Evolutionary conservation across 2,888 invertebrate species (phyloP), one percentile per base, ranked within the genome.

Genomic region (Apocheima hispidaria): DNA sequence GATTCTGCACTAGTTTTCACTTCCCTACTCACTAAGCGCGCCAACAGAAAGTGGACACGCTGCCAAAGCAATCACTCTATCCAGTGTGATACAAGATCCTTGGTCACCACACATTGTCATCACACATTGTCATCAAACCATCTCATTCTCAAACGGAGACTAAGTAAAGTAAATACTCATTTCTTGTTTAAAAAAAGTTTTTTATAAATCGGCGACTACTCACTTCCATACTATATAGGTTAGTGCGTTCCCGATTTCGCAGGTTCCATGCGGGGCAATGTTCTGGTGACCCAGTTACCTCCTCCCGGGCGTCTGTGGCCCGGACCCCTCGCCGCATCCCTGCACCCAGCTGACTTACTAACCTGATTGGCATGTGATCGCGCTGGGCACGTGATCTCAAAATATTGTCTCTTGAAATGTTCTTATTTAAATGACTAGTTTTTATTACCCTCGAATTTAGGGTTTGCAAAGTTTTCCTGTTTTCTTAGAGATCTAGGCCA

Each of bases 251-350:
- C 78, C 78, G 75, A 75, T 79, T 75, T 76, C 69, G 70, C 69
- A 73, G 76, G 74, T 76, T 75, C 55, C 73, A 70, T 66, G 72
- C 72, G 74, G 74, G 74, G 75, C 69, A 68, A 72, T 78, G 84
- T 69, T 78, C 87, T 74, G 82, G 85, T 89, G 88, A 89, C 89
- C 89, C 79, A 89, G 77, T 84, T 88, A 18, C 68, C 60, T 46
- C 66, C 67, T 58, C 68, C 65, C 74, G 43, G 64, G 59, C 71
- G 68, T 73, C 78, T 74, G 70, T 62, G 66, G 57, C 74, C 74
- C 60, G 69, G 66, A 51, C 55, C 61, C 60, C 52, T 51, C 63
- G 65, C 65, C 65, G 70, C 71, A 72, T 59, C 65, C 61, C 68
- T 59, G 56, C 65, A 67, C 48, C 50, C 41, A 16, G 49, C 43